These are phyloP conservation scores for Saccopteryx bilineata DNA, from an alignment of 2,113 vertebrate genomes.

Conservation along the genomic window DNA sequence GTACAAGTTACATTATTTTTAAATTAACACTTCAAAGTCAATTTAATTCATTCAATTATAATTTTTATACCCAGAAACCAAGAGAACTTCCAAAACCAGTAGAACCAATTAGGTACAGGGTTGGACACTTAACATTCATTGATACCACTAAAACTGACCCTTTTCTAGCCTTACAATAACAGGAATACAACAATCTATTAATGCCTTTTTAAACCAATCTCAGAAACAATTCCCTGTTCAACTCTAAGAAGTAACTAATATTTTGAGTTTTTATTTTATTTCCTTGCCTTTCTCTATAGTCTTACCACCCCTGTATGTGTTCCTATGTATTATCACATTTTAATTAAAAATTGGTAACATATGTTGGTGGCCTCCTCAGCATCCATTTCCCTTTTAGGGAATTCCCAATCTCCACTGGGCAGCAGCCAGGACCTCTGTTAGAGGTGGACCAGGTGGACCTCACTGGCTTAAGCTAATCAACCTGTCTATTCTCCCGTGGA, in stretches of 20 bases:
- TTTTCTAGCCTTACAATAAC: conserved; percentile 4
- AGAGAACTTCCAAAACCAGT: neutral
- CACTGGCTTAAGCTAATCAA: neutral
- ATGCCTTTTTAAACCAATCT: neutral
- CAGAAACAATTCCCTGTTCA: neutral
- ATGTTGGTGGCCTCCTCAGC: neutral
- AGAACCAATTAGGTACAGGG: neutral
- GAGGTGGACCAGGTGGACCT: neutral
- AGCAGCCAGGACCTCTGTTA: neutral
- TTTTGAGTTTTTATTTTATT: neutral
- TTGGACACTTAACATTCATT: neutral
- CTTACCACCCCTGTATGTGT: neutral
- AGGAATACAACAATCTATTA: neutral
- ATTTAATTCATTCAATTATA: neutral
- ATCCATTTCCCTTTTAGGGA: neutral
- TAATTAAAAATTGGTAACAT: conserved; percentile 16
- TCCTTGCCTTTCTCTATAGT: neutral
- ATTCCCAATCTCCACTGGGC: neutral
- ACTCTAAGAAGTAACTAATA: neutral
- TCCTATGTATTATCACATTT: neutral
- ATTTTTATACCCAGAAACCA: neutral
- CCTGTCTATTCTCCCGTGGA: neutral
- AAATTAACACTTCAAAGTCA: neutral
- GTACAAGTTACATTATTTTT: neutral
- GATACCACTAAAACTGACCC: conserved; percentile 1